These are phyloP conservation scores for Todiramphus saurophagus DNA, from an alignment of 2,113 vertebrate genomes.

Conservation along the genomic window DNA sequence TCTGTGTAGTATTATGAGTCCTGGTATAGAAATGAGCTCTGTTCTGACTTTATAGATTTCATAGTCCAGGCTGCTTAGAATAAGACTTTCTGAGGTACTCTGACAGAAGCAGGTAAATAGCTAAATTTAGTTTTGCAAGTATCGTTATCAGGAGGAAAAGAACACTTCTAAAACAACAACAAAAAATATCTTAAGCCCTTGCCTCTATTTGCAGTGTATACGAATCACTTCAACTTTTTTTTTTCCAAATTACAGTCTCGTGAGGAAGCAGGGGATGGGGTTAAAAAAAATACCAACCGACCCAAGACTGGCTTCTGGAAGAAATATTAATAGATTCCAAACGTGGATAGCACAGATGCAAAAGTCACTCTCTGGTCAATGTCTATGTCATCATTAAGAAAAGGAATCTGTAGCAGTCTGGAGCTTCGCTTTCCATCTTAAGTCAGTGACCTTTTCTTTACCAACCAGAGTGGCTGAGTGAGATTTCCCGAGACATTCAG, in stretches of 20 bases:
- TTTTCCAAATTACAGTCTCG: not conserved
- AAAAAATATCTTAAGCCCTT: not conserved
- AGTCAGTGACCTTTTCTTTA: slow-evolving; percentile 1
- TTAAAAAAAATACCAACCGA: not conserved
- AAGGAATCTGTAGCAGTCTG: not conserved
- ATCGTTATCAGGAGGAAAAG: not conserved
- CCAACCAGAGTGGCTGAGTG: not conserved
- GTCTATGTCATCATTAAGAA: not conserved
- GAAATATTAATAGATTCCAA: not conserved
- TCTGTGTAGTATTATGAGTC: not conserved
- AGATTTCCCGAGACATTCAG: not conserved
- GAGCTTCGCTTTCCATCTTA: not conserved
- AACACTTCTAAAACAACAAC: not conserved
- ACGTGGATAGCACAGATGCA: not conserved
- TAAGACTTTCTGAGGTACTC: not conserved
- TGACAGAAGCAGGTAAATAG: not conserved
- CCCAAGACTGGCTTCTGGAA: not conserved
- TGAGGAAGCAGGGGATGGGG: not conserved
- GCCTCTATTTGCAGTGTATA: not conserved
- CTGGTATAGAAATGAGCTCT: not conserved
- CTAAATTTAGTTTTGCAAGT: not conserved
- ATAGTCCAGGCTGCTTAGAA: not conserved
- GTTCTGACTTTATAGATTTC: not conserved
- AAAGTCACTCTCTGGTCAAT: not conserved
- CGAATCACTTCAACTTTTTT: not conserved